A percentile compares a stretch with the other conserved stretches of the same genome.
Conservation (phyloP, 2,888 invertebrate genomes). For the Andrena hattorfiana region DNA sequence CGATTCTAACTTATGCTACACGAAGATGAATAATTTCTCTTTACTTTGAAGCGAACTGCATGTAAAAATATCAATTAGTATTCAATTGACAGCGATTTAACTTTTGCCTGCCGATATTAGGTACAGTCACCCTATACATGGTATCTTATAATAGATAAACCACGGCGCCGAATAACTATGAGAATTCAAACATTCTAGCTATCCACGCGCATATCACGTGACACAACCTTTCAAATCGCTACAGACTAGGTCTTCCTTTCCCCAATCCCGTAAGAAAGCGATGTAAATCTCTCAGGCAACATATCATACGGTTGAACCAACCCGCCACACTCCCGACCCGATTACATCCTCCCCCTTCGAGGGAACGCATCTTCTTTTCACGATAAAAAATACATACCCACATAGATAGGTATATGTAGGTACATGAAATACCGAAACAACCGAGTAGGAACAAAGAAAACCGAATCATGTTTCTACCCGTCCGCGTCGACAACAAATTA, state of each 20-base stretch:
- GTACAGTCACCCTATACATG: too few relatives aligned
- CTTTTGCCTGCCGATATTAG: too few relatives aligned
- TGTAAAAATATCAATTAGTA: too few relatives aligned
- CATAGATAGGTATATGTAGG: not conserved
- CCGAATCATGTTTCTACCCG: not conserved
- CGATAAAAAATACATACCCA: constrained; percentile 59
- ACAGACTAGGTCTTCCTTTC: constrained; percentile 75
- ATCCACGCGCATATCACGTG: not conserved
- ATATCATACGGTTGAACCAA: constrained; percentile 77
- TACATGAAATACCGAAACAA: not conserved
- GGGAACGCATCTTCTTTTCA: constrained; percentile 58
- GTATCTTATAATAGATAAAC: not conserved
- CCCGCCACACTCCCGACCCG: constrained; percentile 68
- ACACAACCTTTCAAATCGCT: constrained; percentile 21
- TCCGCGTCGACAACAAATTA: not conserved
- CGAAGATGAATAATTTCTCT: too few relatives aligned
- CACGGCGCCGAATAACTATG: not conserved
- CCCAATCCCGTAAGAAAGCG: constrained; percentile 74
- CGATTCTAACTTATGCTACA: too few relatives aligned
- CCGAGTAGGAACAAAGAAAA: not conserved
- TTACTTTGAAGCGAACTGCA: too few relatives aligned
- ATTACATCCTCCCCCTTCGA: constrained; percentile 72
- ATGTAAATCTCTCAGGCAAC: constrained; percentile 83
- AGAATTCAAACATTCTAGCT: not conserved
- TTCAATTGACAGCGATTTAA: too few relatives aligned